Evolutionary conservation across 2,888 invertebrate genomes (phyloP), one percentile per base, ranked within the genome.

Genomic region (Tenthredo notha): DNA sequence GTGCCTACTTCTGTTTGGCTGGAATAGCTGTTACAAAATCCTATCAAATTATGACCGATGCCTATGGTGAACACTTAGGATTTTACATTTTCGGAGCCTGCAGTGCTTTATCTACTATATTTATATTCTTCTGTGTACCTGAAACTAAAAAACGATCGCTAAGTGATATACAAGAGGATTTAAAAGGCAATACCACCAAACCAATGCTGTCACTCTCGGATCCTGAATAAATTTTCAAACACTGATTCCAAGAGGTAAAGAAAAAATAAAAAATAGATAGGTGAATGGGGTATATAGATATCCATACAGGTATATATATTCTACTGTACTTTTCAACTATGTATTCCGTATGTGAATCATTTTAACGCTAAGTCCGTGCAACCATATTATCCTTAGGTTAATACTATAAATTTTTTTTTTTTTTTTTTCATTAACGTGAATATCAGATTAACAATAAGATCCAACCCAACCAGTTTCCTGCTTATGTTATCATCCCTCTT

Each of bases 61-160:
- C 86, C 84, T 87, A 90, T 65, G 93, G 92, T 6, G 84, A 92
- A 29, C 92, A 89, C 84, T 88, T 89, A 5, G 90, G 92, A 43
- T 93, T 93, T 86, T 86, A 89, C 10, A 87, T 92, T 43, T 93
- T 91, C 87, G 87, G 88, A 0, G 43, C 88, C 9, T 88, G 87
- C 84, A 87, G 87, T 33, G 78, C 90, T 7, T 0, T 88, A 5
- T 88, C 89, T 6, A 86, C 87, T 0, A 50, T 90, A 5, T 91
- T 91, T 50, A 90, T 88, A 72, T 89, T 89, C 74, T 88, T 87
- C 29, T 87, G 87, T 65, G 87, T 93, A 6, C 91, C 92, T 0
- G 93, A 92, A 88, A 93, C 93, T 6, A 92, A 91, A 87, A 92
- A 91, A 1, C 91, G 91, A 85, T 91, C 92, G 7, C 85, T 93